A percentile compares a stretch with the other conserved stretches of the same genome.
Evolutionary conservation across 2,888 invertebrate genomes (phyloP).

Genomic region (Allacma fusca): DNA sequence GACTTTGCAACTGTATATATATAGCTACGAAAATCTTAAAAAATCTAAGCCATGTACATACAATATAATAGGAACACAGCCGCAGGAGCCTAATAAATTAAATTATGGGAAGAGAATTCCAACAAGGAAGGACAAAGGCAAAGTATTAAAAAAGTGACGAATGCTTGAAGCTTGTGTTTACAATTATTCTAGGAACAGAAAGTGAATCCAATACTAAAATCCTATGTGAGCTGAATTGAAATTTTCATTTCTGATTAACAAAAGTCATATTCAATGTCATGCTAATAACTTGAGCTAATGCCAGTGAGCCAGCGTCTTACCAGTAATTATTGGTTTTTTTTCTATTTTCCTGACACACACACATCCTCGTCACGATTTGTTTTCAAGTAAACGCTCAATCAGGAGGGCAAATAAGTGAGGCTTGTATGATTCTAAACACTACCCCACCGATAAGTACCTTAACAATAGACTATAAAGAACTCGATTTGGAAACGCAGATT

Average conservation of each 20-base stretch:
- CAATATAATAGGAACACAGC: background rate
- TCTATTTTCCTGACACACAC: background rate
- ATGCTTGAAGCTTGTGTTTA: background rate
- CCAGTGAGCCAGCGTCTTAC: background rate
- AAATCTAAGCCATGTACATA: too few relatives aligned
- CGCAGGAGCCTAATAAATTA: background rate
- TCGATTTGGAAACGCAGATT: too few relatives aligned
- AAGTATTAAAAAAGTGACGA: background rate
- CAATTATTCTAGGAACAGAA: background rate
- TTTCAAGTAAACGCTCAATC: too few relatives aligned
- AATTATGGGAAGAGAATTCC: background rate
- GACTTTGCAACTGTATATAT: background rate
- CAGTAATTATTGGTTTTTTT: slow-evolving; percentile 1
- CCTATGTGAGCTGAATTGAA: slow-evolving; percentile 17
- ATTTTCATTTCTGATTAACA: background rate
- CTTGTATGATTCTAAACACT: too few relatives aligned
- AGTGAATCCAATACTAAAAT: background rate
- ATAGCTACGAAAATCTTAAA: too few relatives aligned
- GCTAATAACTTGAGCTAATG: background rate
- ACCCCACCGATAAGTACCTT: too few relatives aligned
- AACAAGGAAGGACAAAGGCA: background rate
- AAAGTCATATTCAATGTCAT: slow-evolving; percentile 23
- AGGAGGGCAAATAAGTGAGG: too few relatives aligned
- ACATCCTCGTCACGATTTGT: too few relatives aligned
- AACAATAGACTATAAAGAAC: background rate